Base-by-base conservation (phyloP, 2,797 vertebrate species). In the Menidia menidia region DNA sequence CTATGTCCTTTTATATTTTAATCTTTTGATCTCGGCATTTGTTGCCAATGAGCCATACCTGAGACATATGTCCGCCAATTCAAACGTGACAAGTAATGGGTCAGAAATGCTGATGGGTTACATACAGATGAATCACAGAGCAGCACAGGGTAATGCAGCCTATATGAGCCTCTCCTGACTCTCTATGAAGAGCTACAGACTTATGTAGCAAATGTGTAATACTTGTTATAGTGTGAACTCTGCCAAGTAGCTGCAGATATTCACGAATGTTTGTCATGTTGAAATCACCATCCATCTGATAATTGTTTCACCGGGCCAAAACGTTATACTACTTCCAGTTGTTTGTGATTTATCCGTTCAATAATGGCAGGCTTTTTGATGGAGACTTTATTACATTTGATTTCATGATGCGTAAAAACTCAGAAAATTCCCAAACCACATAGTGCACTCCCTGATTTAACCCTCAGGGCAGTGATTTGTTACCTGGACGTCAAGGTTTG, bases 381-480 rank as follows among this genome's bases (percentile, higher is more conserved):
- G 73, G 64, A 60, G 73, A 73, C 77, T 76, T 76, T 63, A 83
- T 72, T 79, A 45, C 75, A 68, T 87, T 82, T 83, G 71, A 68
- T 80, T 83, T 80, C 50, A 76, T 43, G 69, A 58, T 61, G 60
- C 65, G 53, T 56, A 69, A 35, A 71, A 64, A 43, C 62, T 66
- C 44, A 48, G 72, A 75, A 63, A 67, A 73, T 73, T 68, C 71
- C 83, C 81, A 82, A 75, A 52, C 74, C 74, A 71, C 74, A 78
- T 68, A 88, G 75, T 86, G 69, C 16, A 42, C 42, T 55, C 57
- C 58, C 69, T 85, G 73, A 81, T 80, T 80, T 78, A 77, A 82
- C 75, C 85, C 80, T 84, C 16, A 53, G 76, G 87, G 78, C 75
- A 80, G 78, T 80, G 81, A 91, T 91, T 88, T 87, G 78, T 91